Conservation (phyloP, 1,140 invertebrate species). For the Chelonus insularis region DNA sequence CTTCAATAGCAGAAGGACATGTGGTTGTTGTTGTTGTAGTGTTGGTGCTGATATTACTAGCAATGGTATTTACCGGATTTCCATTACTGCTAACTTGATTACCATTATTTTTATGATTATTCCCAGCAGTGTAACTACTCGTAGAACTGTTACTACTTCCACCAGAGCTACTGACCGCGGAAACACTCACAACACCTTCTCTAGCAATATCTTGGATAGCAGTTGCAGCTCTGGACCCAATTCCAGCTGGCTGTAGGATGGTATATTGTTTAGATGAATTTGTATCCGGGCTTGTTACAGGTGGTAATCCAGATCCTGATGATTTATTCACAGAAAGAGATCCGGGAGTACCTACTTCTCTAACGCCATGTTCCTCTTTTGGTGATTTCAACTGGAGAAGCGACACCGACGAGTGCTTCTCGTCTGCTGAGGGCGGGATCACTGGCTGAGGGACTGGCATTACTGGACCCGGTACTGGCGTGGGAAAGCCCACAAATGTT, state of each 20-base stretch:
- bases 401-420: conserved; percentile 54
- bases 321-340: conserved; percentile 25
- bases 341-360: conserved; percentile 28
- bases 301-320: conserved; percentile 35
- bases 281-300: conserved; percentile 61
- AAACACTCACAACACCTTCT: conserved; percentile 67
- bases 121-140: conserved; percentile 29
- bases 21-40: conserved; percentile 50
- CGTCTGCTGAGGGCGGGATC: conserved; percentile 46
- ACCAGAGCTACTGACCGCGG: conserved; percentile 64
- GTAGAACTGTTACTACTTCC: conserved; percentile 36
- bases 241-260: conserved; percentile 77
- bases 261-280: conserved; percentile 73
- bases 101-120: conserved; percentile 1
- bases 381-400: conserved; percentile 58
- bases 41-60: conserved; percentile 42
- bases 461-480: conserved; percentile 44
- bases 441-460: conserved; percentile 52
- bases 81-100: conserved; percentile 28
- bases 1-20: conserved; percentile 43
- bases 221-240: conserved; percentile 74
- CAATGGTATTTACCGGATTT: conserved; percentile 40
- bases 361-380: conserved; percentile 52
- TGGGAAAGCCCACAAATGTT: conserved; percentile 67
- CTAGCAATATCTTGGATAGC: conserved; percentile 75